Evolutionary conservation across 2,888 invertebrate species (phyloP), one percentile per base, ranked within the genome.

Genomic region (Biston betularia): DNA sequence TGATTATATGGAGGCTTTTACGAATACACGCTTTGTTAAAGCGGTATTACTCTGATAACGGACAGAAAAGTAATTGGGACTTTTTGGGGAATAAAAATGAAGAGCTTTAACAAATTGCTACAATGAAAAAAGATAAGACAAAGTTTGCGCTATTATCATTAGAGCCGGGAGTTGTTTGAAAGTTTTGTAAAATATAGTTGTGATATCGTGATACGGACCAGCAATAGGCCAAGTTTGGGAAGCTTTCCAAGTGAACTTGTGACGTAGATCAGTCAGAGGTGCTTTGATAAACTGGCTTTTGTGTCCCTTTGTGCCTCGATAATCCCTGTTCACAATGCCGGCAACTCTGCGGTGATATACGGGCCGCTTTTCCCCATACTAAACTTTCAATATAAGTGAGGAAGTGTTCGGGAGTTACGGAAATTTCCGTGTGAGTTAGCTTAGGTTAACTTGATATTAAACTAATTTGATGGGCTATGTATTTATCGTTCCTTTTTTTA

Each of bases 201-300:
- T 68, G 71, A 69, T 72, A 72, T 72, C 69, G 63, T 58, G 77
- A 79, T 84, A 80, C 76, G 78, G 77, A 77, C 70, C 61, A 72
- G 71, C 68, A 75, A 74, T 75, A 76, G 79, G 77, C 77, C 78
- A 80, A 84, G 83, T 83, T 86, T 76, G 74, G 65, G 74, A 76
- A 78, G 75, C 81, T 76, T 68, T 68, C 75, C 73, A 75, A 83
- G 79, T 79, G 78, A 85, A 87, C 79, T 86, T 80, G 78, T 76
- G 75, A 71, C 72, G 74, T 79, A 76, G 76, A 82, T 83, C 84
- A 84, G 83, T 81, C 79, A 85, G 82, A 85, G 83, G 67, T 82
- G 81, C 79, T 82, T 82, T 87, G 89, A 89, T 88, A 90, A 89
- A 89, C 84, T 84, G 83, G 80, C 89, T 88, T 88, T 89, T 88